phyloP scores from a whole-genome alignment of 2,797 vertebrate species.

The Myotis myotis region DNA sequence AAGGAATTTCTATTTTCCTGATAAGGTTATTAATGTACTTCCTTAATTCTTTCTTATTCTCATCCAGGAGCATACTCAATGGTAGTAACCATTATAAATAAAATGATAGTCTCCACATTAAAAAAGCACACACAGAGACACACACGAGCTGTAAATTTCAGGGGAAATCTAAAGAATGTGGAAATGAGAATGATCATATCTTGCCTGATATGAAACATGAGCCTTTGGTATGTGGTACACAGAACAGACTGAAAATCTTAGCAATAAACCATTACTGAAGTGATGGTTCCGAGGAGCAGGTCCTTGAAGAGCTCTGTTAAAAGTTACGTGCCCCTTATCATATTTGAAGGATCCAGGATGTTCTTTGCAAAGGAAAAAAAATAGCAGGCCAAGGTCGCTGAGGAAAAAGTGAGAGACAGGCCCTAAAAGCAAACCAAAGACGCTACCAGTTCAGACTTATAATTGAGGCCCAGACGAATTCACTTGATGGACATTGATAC shows the following conservation, averaged over 20 bases:
- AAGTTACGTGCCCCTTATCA: neutral
- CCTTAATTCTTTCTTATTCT: conserved; percentile 30
- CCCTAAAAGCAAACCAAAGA: neutral
- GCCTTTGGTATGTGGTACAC: neutral
- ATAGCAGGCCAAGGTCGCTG: neutral
- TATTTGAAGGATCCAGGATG: neutral
- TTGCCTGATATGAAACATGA: neutral
- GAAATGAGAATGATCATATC: conserved; percentile 6
- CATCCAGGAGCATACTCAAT: neutral
- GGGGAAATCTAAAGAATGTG: conserved; percentile 9
- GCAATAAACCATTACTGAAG: neutral
- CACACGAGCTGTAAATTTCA: neutral
- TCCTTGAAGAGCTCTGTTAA: neutral
- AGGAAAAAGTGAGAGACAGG: neutral
- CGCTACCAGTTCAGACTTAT: neutral
- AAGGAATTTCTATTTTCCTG: conserved; percentile 19
- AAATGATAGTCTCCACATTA: neutral
- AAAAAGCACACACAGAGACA: neutral
- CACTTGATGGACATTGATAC: neutral
- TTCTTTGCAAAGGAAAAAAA: conserved; percentile 38
- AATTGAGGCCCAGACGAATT: neutral
- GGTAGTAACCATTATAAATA: neutral
- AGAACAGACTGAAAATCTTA: neutral
- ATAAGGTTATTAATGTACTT: neutral
- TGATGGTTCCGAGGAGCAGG: neutral